Conservation (phyloP, 2,797 vertebrate genomes). For the Serranus cabrilla region DNA sequence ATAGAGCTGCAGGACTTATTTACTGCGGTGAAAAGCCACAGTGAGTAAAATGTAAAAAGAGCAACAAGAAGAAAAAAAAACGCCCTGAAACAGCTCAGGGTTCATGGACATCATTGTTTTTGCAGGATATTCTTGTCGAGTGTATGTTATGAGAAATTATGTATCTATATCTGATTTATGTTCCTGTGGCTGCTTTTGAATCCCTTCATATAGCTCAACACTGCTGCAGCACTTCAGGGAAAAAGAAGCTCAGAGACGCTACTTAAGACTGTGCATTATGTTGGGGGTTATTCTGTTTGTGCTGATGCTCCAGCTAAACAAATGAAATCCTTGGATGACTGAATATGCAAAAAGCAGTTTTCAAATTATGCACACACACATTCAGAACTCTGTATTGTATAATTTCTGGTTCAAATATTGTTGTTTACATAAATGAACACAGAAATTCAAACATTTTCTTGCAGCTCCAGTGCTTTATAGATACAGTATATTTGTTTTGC, state of each 20-base stretch:
- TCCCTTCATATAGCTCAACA: conserved; percentile 19
- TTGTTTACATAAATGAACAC: conserved; percentile 48
- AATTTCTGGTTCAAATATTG: conserved; percentile 38
- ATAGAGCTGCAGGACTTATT: no score
- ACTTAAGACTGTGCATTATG: conserved; percentile 20
- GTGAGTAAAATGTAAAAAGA: no score
- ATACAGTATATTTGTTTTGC: conserved; percentile 3
- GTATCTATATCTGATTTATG: background rate
- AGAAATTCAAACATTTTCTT: conserved; percentile 14
- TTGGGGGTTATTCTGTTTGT: conserved; percentile 32
- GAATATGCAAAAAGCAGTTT: conserved; percentile 39
- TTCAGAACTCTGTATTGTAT: conserved; percentile 36
- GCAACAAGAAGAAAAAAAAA: no score
- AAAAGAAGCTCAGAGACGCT: conserved; percentile 18
- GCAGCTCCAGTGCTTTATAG: background rate
- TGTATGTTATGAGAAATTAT: background rate
- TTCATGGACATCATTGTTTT: background rate
- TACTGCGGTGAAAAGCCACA: no score
- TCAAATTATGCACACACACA: conserved; percentile 32
- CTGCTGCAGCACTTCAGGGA: conserved; percentile 16
- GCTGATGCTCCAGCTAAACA: conserved; percentile 52
- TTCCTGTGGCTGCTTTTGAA: conserved; percentile 10
- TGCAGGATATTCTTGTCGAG: background rate
- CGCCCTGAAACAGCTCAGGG: no score
- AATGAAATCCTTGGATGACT: conserved; percentile 52